Evolutionary conservation across 2,797 vertebrate genomes (phyloP).

Genomic region (Martes flavigula): DNA sequence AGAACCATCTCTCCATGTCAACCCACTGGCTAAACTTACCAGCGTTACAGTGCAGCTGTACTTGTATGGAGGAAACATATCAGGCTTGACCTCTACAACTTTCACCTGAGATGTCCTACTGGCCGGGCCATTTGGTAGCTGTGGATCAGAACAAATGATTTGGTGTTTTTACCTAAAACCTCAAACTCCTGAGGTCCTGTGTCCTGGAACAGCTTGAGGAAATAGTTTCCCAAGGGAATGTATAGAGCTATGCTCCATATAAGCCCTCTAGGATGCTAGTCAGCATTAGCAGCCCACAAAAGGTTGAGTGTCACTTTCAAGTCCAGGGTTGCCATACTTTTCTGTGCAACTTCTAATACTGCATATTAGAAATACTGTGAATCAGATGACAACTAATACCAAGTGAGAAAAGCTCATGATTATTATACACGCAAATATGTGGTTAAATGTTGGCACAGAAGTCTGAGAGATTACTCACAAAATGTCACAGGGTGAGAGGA

Average conservation of each 20-base stretch:
- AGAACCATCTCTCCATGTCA: neutral
- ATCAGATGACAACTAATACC: neutral
- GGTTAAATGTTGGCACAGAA: neutral
- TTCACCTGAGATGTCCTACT: conserved; percentile 83
- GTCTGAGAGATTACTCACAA: neutral
- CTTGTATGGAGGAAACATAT: conserved; percentile 86
- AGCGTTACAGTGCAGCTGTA: conserved; percentile 87
- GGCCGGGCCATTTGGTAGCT: conserved; percentile 78
- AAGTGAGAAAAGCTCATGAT: neutral
- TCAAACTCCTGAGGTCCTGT: neutral
- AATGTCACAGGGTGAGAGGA: neutral
- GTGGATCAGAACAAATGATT: conserved; percentile 60
- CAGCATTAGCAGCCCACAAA: neutral
- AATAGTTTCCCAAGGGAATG: neutral
- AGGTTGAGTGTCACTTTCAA: neutral
- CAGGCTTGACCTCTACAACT: conserved; percentile 86
- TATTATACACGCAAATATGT: neutral
- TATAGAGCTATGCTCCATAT: neutral
- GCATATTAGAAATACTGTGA: neutral
- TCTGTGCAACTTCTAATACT: neutral
- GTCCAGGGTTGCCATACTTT: neutral
- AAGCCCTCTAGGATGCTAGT: neutral
- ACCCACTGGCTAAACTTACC: conserved; percentile 74
- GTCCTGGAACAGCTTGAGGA: neutral
- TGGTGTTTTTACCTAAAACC: neutral